phyloP scores from a whole-genome alignment of 2,888 invertebrate genomes.

The Rotaria sp. region DNA sequence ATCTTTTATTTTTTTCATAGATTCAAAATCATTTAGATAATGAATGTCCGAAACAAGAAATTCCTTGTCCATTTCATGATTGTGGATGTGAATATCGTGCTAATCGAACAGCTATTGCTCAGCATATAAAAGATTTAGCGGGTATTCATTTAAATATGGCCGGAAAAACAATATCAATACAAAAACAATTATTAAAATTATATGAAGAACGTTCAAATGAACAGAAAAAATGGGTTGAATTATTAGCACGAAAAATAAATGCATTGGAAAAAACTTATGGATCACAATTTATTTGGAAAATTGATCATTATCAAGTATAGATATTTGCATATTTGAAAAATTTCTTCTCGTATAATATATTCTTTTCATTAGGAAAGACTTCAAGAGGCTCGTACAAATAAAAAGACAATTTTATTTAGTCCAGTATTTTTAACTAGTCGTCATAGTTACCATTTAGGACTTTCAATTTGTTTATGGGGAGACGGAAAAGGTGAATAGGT shows the following conservation, averaged over 20 bases:
- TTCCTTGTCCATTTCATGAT: constrained; percentile 46
- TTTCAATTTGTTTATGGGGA: constrained; percentile 51
- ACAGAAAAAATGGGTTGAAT: constrained; percentile 42
- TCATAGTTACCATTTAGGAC: constrained; percentile 55
- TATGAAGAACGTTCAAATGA: constrained; percentile 44
- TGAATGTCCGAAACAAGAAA: constrained; percentile 45
- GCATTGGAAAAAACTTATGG: constrained; percentile 53
- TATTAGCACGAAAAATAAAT: constrained; percentile 45
- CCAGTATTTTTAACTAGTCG: constrained; percentile 53
- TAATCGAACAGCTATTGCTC: neutral
- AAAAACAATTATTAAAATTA: constrained; percentile 45
- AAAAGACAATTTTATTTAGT: constrained; percentile 51
- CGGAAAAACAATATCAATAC: constrained; percentile 48
- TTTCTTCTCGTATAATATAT: too few relatives aligned
- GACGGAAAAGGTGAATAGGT: constrained; percentile 48
- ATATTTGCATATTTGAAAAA: neutral
- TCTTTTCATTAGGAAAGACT: constrained; percentile 44
- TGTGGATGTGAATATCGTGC: constrained; percentile 44
- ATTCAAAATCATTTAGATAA: constrained; percentile 45
- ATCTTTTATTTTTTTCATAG: constrained; percentile 35
- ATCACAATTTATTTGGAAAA: constrained; percentile 54
- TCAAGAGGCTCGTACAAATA: constrained; percentile 50
- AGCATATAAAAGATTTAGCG: constrained; percentile 52
- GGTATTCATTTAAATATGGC: constrained; percentile 50
- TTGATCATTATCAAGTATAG: constrained; percentile 47